Evolutionary conservation across 2,113 vertebrate genomes (phyloP).

Genomic region (Theristicus caerulescens): DNA sequence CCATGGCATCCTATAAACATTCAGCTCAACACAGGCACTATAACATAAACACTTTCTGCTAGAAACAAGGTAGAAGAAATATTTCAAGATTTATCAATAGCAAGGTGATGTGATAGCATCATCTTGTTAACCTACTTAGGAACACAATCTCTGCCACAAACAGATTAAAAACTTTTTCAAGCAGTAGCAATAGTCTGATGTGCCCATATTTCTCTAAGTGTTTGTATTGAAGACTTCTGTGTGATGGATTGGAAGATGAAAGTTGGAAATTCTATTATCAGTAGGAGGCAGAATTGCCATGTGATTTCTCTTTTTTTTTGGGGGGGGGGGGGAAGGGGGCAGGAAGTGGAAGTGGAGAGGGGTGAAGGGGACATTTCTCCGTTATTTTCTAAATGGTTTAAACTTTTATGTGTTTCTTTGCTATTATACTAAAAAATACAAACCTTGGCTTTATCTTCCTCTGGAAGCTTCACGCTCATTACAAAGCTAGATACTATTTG

Average conservation of each 20-base stretch:
- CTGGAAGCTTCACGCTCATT: neutral
- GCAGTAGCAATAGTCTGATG: neutral
- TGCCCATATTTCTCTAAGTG: neutral
- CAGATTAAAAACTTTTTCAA: neutral
- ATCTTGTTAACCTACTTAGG: neutral
- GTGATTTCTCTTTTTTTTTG: neutral
- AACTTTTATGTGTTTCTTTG: neutral
- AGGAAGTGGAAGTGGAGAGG: neutral
- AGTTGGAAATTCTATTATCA: neutral
- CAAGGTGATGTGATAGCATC: neutral
- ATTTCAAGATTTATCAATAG: neutral
- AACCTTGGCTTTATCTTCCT: neutral
- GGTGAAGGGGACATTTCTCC: neutral
- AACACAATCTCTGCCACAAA: neutral
- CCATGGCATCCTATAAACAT: neutral
- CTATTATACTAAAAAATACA: neutral
- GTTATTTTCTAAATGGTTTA: neutral
- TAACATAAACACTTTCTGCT: neutral
- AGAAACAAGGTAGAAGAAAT: neutral
- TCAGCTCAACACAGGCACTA: neutral
- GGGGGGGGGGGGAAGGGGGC: fast-evolving
- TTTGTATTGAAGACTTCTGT: neutral
- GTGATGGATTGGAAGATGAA: neutral
- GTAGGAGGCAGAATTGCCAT: neutral
- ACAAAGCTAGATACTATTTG: neutral